These are phyloP conservation scores for Erythrolamprus reginae DNA, from an alignment of 2,113 vertebrate genomes.

Conservation along the genomic window DNA sequence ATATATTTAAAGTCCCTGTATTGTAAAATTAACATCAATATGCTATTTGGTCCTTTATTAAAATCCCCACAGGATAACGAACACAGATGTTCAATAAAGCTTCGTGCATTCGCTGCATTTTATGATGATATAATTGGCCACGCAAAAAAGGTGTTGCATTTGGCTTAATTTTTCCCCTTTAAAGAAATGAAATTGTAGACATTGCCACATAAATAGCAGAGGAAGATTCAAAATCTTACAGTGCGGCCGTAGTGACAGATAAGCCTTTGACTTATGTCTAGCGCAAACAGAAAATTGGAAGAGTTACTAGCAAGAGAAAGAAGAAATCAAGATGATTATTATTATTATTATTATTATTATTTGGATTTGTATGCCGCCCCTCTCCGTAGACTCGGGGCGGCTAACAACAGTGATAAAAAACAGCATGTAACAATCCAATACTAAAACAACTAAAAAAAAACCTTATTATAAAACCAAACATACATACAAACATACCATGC, in stretches of 20 bases:
- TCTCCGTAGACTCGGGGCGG: too few relatives aligned
- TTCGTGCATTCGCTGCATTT: conserved; percentile 76
- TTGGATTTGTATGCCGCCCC: too few relatives aligned
- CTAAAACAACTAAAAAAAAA: too few relatives aligned
- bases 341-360: too few relatives aligned
- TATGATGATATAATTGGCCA: conserved; percentile 76
- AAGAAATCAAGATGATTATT: background rate
- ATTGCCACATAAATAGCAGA: conserved; percentile 66
- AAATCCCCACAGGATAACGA: conserved; percentile 83
- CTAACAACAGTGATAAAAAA: too few relatives aligned
- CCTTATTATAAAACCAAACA: too few relatives aligned
- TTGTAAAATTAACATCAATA: conserved; percentile 88
- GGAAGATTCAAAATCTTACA: conserved; percentile 55
- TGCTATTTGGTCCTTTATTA: conserved; percentile 86
- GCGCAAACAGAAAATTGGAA: background rate
- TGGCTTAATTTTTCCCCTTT: conserved; percentile 63
- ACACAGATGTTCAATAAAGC: conserved; percentile 83
- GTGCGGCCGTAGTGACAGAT: background rate
- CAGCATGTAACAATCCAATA: too few relatives aligned
- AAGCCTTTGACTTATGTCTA: background rate
- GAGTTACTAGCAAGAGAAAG: background rate
- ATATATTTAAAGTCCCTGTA: conserved; percentile 98
- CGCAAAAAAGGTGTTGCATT: conserved; percentile 83
- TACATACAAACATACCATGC: too few relatives aligned
- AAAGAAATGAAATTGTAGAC: conserved; percentile 59